Evolutionary conservation across 2,888 invertebrate genomes (phyloP).

Genomic region (Heptascelio sp.): DNA sequence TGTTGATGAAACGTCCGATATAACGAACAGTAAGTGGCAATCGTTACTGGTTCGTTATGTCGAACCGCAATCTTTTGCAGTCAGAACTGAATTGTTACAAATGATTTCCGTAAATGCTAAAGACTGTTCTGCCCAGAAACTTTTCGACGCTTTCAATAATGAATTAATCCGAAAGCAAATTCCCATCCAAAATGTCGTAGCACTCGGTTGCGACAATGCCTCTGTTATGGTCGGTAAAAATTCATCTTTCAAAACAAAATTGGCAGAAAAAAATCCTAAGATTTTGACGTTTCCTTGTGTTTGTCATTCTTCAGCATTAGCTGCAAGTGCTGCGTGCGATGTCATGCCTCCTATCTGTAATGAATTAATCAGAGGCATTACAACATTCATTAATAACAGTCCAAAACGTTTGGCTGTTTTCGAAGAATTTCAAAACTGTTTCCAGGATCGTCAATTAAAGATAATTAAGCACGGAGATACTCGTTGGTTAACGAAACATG

Average conservation of each 20-base stretch:
- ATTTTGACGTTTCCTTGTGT: background rate
- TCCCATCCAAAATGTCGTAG: background rate
- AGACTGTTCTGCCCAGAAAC: background rate
- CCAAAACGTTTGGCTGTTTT: background rate
- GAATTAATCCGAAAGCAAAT: background rate
- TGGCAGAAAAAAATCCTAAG: background rate
- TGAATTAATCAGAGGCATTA: background rate
- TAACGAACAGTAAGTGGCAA: slow-evolving; percentile 3
- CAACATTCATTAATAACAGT: background rate
- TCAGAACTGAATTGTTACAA: background rate
- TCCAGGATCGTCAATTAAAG: background rate
- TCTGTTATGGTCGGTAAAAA: background rate
- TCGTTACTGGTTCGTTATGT: slow-evolving; percentile 11
- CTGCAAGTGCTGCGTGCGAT: background rate
- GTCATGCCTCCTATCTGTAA: background rate
- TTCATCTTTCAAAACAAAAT: background rate
- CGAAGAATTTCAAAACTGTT: background rate
- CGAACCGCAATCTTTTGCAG: background rate
- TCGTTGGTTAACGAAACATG: background rate
- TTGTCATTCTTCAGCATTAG: slow-evolving; percentile 1
- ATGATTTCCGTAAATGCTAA: background rate
- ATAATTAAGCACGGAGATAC: background rate
- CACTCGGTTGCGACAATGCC: background rate
- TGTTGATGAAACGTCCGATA: slow-evolving; percentile 6
- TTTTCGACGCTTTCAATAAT: background rate